Percentiles rank a stretch among this genome's conserved stretches.
phyloP scores from a whole-genome alignment of 2,113 vertebrate genomes.

The Notothenia rossii region DNA sequence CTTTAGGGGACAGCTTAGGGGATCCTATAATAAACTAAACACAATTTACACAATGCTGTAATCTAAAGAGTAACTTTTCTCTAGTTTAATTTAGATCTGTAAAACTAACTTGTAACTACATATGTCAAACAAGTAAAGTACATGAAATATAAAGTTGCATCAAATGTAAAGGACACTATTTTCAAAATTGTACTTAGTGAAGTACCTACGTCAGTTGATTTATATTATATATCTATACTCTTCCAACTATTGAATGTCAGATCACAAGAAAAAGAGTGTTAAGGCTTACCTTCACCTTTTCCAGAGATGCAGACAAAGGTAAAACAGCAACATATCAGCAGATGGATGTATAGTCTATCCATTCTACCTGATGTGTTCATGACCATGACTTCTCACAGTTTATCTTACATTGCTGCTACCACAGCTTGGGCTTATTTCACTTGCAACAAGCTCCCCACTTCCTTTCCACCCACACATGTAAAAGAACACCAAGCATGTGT shows the following conservation, averaged over 20 bases:
- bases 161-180: too few species aligned
- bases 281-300: conserved; percentile 32
- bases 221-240: too few species aligned
- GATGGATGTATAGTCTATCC: background rate
- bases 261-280: background rate
- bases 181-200: too few species aligned
- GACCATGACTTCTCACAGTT: background rate
- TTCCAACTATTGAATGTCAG: background rate
- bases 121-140: too few species aligned
- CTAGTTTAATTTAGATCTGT: too few species aligned
- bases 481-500: background rate
- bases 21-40: too few species aligned
- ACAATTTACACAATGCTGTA: too few species aligned
- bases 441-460: conserved; percentile 45
- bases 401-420: background rate
- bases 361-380: conserved; percentile 21
- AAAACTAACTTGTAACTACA: too few species aligned
- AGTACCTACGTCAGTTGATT: too few species aligned
- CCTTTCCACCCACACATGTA: conserved; percentile 39
- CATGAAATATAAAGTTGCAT: too few species aligned
- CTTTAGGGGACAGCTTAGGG: too few species aligned
- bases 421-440: background rate
- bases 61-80: background rate
- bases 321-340: conserved; percentile 26
- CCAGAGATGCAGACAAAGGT: conserved; percentile 18